phyloP scores from a whole-genome alignment of 2,113 vertebrate genomes.

The Abramis brama region DNA sequence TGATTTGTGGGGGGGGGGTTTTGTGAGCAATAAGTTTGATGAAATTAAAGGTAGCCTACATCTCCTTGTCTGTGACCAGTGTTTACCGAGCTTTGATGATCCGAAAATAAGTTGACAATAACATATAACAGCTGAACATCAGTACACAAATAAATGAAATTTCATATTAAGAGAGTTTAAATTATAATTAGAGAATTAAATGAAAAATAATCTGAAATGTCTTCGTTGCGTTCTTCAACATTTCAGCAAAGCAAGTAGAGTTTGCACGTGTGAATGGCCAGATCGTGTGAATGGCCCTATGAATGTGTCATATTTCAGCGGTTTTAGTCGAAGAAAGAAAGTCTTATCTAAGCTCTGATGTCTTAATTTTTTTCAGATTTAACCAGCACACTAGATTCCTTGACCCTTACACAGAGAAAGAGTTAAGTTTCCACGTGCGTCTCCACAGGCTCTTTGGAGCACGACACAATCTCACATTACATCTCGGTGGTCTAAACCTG shows the following conservation, averaged over 20 bases:
- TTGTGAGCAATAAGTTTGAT: too few species aligned
- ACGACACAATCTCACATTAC: constrained; percentile 57
- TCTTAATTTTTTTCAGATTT: constrained; percentile 36
- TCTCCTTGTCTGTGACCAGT: too few species aligned
- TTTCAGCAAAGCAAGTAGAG: neutral
- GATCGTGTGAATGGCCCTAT: constrained; percentile 36
- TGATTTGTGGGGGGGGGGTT: too few species aligned
- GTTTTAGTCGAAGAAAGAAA: constrained; percentile 11
- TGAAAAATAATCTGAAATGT: too few species aligned
- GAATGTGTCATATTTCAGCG: constrained; percentile 39
- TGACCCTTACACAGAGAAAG: constrained; percentile 49
- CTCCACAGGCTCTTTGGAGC: constrained; percentile 43
- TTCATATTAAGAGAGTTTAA: too few species aligned
- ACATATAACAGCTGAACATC: too few species aligned
- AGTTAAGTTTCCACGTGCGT: constrained; percentile 52
- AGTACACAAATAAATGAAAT: too few species aligned
- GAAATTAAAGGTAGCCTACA: too few species aligned
- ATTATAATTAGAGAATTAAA: too few species aligned
- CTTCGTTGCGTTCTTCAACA: neutral
- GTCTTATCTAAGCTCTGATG: constrained; percentile 28
- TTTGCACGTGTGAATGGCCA: neutral
- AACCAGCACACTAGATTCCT: constrained; percentile 47
- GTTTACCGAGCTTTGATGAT: too few species aligned
- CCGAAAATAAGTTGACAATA: too few species aligned
- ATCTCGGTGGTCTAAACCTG: constrained; percentile 59